Evolutionary conservation across 1,140 invertebrate genomes (phyloP), one percentile per base, ranked within the genome.

Genomic region (Pararge aegeria): DNA sequence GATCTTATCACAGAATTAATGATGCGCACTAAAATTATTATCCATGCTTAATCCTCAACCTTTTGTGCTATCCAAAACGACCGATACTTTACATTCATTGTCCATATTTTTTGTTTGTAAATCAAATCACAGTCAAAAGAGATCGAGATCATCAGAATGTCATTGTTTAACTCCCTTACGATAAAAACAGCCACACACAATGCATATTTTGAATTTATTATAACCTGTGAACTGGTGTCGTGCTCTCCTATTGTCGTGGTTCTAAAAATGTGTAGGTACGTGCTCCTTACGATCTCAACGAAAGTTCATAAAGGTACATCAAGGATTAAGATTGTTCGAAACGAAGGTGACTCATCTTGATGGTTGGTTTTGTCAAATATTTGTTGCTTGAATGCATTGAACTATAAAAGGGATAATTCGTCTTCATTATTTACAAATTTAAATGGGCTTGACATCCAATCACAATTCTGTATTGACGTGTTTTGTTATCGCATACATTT

Each of bases 201-300:
- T 79, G 78, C 80, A 81, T 87, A 80, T 85, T 84, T 83, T 83
- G 82, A 80, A 85, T 87, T 76, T 70, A 78, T 86, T 83, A 83
- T 75, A 75, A 78, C 78, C 81, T 84, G 82, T 85, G 82, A 85
- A 84, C 80, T 79, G 70, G 66, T 79, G 77, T 70, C 61, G 63
- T 76, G 70, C 61, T 74, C 53, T 73, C 70, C 76, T 70, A 79
- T 84, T 84, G 81, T 84, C 68, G 48, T 68, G 44, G 69, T 37
- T 60, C 61, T 53, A 67, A 66, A 82, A 80, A 77, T 20, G 12
- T 56, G 67, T 56, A 57, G 46, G 30, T 64, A 61, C 64, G 63
- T 70, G 73, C 69, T 68, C 64, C 63, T 42, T 66, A 46, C 68
- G 68, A 63, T 74, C 68, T 24, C n/a, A n/a, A n/a, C 70, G 62